Conservation (phyloP, 2,797 vertebrate genomes). For the Borostomias antarcticus region DNA sequence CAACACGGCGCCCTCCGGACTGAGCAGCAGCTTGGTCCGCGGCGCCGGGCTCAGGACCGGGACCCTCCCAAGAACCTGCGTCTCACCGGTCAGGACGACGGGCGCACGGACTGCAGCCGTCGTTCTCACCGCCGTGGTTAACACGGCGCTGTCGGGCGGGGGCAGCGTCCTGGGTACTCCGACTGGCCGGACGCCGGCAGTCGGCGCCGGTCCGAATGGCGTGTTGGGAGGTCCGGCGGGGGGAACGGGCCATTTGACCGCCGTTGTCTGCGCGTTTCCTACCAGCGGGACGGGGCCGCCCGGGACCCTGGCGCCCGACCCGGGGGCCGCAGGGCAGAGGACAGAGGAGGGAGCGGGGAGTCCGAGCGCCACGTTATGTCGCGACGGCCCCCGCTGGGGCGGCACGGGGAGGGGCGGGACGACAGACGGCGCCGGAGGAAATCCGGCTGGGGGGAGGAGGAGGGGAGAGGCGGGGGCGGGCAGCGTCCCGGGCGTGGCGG, state of each 20-base stretch:
- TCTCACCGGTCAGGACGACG: slow-evolving; percentile 38
- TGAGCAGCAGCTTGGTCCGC: slow-evolving; percentile 85
- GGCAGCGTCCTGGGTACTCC: slow-evolving; percentile 53
- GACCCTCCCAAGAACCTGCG: slow-evolving; percentile 53
- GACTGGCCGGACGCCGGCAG: slow-evolving; percentile 45
- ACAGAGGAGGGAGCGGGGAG: slow-evolving; percentile 38
- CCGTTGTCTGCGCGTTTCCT: slow-evolving; percentile 24
- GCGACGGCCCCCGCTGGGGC: slow-evolving; percentile 41
- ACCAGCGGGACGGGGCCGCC: no score
- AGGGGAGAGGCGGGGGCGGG: slow-evolving; percentile 28
- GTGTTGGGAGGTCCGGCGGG: slow-evolving; percentile 44
- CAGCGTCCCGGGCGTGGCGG: slow-evolving; percentile 46
- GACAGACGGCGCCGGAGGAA: no score
- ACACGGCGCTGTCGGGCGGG: slow-evolving; percentile 53
- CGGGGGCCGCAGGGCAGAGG: slow-evolving; percentile 20
- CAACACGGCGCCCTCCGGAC: slow-evolving; percentile 88
- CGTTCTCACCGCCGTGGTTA: slow-evolving; percentile 46
- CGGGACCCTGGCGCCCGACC: no score
- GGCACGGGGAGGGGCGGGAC: slow-evolving; percentile 45
- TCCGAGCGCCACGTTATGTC: slow-evolving; percentile 45
- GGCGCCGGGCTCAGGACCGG: slow-evolving; percentile 65
- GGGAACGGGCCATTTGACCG: slow-evolving; percentile 34
- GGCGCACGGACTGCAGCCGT: slow-evolving; percentile 47
- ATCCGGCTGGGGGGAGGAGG: no score
- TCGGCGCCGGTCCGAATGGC: slow-evolving; percentile 43